Evolutionary conservation across 1,140 invertebrate genomes (phyloP).

Genomic region (Cydia fagiglandana): DNA sequence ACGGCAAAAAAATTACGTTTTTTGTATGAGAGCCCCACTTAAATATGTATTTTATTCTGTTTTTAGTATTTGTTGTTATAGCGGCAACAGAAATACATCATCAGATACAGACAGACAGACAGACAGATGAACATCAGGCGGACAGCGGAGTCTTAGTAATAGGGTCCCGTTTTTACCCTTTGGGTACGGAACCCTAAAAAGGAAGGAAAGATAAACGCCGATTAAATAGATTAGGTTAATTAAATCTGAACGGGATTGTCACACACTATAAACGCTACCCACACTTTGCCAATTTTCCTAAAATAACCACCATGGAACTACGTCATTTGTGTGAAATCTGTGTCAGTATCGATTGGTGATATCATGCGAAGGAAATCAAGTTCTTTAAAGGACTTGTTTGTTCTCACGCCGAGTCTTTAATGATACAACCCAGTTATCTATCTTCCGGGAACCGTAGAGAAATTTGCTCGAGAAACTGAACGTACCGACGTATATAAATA

Average conservation of each 20-base stretch:
- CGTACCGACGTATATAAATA: too few relatives aligned
- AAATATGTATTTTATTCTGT: too few relatives aligned
- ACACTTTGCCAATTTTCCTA: neutral
- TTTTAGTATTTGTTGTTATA: too few relatives aligned
- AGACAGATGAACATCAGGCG: too few relatives aligned
- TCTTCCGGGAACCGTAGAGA: neutral
- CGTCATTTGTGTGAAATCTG: constrained; percentile 13
- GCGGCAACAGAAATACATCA: too few relatives aligned
- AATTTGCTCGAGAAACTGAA: constrained; percentile 1
- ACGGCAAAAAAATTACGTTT: too few relatives aligned
- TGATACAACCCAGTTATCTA: constrained; percentile 3
- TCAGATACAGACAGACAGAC: too few relatives aligned
- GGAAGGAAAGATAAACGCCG: neutral
- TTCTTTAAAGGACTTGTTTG: constrained; percentile 27
- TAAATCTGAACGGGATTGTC: neutral
- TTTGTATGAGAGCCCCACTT: too few relatives aligned
- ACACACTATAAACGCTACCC: neutral
- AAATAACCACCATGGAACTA: neutral
- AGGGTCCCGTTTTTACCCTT: too few relatives aligned
- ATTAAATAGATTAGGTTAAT: neutral
- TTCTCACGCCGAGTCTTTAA: neutral
- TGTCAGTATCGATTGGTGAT: constrained; percentile 12
- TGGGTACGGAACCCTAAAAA: too few relatives aligned
- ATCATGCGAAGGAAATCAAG: constrained; percentile 38
- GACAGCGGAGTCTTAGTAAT: too few relatives aligned